phyloP scores from a whole-genome alignment of 2,797 vertebrate species.

The Sarcoramphus papa region DNA sequence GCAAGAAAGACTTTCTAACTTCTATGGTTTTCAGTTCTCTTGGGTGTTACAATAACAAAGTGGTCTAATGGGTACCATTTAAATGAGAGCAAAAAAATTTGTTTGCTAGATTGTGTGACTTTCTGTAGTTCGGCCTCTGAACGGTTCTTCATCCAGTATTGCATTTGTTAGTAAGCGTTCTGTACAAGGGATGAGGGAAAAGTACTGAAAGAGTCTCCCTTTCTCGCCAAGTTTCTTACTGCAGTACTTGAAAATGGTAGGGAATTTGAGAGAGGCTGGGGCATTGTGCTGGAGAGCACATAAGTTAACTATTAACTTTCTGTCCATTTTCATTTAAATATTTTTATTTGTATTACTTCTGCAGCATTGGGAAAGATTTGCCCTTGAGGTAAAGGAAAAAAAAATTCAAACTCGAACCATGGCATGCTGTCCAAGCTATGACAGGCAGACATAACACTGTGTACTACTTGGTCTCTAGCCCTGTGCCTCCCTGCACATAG shows the following conservation, averaged over 20 bases:
- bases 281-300: background rate
- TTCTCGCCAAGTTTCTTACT: background rate
- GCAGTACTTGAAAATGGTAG: background rate
- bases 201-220: background rate
- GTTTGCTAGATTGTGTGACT: background rate
- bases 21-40: background rate
- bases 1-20: background rate
- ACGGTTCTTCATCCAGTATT: background rate
- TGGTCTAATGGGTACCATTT: background rate
- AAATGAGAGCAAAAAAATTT: background rate
- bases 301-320: background rate
- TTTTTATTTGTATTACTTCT: background rate
- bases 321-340: background rate
- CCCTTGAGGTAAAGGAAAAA: background rate
- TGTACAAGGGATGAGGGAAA: background rate
- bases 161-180: background rate
- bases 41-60: background rate
- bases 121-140: background rate
- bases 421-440: background rate
- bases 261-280: background rate
- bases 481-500: background rate
- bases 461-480: background rate
- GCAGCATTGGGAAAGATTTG: background rate
- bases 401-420: background rate
- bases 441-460: background rate